A percentile compares a stretch with the other conserved stretches of the same genome.
phyloP scores from a whole-genome alignment of 2,888 invertebrate species.

The Clivina fossor region DNA sequence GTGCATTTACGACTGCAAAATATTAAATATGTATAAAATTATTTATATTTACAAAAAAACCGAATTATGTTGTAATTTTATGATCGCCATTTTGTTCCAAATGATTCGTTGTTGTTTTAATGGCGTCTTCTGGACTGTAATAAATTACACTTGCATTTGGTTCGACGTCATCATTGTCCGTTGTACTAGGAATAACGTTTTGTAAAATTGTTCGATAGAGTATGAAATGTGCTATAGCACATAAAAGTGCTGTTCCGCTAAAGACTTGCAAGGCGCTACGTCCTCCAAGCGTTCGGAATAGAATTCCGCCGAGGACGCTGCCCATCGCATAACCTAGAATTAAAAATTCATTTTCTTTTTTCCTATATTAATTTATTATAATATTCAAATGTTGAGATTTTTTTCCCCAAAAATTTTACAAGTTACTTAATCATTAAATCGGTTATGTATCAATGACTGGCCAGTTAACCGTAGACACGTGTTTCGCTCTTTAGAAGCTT shows the following conservation, averaged over 20 bases:
- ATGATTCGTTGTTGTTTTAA: slow-evolving; percentile 33
- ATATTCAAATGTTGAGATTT: too few relatives aligned
- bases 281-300: slow-evolving; percentile 68
- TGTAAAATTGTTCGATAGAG: slow-evolving; percentile 51
- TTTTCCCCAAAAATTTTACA: too few relatives aligned
- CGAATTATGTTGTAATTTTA: too few relatives aligned
- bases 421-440: too few relatives aligned
- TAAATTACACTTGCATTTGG: too few relatives aligned
- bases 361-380: slow-evolving; percentile 2
- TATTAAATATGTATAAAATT: too few relatives aligned
- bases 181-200: slow-evolving; percentile 45
- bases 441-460: too few relatives aligned
- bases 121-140: slow-evolving; percentile 44
- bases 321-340: slow-evolving; percentile 72
- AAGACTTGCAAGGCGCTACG: slow-evolving; percentile 58
- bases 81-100: too few relatives aligned
- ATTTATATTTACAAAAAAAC: too few relatives aligned
- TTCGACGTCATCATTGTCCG: slow-evolving; percentile 6
- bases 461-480: too few relatives aligned
- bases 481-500: too few relatives aligned
- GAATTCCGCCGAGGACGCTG: slow-evolving; percentile 70
- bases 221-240: slow-evolving; percentile 53
- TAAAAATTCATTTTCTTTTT: not conserved
- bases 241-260: slow-evolving; percentile 51
- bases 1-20: too few relatives aligned